phyloP scores from a whole-genome alignment of 2,113 vertebrate species.

The Syngnathus scovelli region DNA sequence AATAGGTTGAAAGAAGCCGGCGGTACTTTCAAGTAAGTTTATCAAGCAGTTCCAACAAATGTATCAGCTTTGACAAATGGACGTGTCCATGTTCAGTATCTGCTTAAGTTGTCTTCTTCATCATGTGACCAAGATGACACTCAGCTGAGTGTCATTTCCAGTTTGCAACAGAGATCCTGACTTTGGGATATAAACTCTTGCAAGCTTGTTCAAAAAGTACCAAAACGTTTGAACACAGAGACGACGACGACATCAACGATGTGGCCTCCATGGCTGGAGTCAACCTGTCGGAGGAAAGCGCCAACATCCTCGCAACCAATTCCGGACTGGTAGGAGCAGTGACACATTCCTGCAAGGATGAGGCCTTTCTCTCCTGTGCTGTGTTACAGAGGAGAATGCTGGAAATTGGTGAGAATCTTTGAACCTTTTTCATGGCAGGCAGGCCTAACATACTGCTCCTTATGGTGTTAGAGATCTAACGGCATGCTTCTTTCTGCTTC shows the following conservation, averaged over 20 bases:
- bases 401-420: slow-evolving; percentile 79
- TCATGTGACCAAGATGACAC: too few species aligned
- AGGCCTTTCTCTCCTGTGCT: slow-evolving; percentile 83
- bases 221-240: slow-evolving; percentile 64
- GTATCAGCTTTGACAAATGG: too few species aligned
- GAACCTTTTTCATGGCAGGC: background rate
- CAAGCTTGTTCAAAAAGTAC: background rate
- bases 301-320: slow-evolving; percentile 91
- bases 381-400: slow-evolving; percentile 85
- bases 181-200: too few species aligned
- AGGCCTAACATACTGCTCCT: background rate
- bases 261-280: slow-evolving; percentile 98
- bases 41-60: background rate
- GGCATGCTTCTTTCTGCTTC: slow-evolving; percentile 7
- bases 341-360: slow-evolving; percentile 92
- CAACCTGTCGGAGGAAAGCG: slow-evolving; percentile 92
- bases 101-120: too few species aligned
- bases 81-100: too few species aligned
- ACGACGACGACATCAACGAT: slow-evolving; percentile 96
- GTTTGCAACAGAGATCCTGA: too few species aligned
- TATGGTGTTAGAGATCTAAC: background rate
- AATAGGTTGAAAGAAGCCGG: slow-evolving; percentile 89
- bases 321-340: slow-evolving; percentile 88
- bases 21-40: slow-evolving; percentile 86
- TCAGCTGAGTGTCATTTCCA: background rate